Evolutionary conservation across 2,888 invertebrate species (phyloP).

Genomic region (Apamea monoglypha): DNA sequence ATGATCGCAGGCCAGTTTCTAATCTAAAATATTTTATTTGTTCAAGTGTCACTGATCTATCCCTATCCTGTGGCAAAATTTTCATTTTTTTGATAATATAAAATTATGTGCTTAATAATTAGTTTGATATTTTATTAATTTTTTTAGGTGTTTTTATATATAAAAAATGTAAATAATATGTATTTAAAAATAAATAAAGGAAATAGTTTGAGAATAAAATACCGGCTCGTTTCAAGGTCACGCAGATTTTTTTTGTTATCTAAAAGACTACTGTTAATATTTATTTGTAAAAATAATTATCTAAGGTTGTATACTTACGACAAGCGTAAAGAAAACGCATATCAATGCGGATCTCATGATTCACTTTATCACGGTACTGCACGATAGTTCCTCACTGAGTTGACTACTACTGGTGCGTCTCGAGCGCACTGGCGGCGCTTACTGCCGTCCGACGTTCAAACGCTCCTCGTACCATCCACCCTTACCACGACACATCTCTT

Average conservation of each 20-base stretch:
- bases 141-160: neutral
- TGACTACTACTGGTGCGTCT: conserved; percentile 76
- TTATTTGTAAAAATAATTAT: conserved; percentile 9
- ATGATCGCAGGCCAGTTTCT: conserved; percentile 46
- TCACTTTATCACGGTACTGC: conserved; percentile 78
- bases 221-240: conserved; percentile 2
- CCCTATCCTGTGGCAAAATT: neutral
- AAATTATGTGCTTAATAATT: neutral
- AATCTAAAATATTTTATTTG: conserved; percentile 39
- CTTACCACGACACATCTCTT: conserved; percentile 41
- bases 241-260: neutral
- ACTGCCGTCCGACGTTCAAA: conserved; percentile 69
- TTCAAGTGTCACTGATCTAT: neutral
- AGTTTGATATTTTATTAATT: neutral
- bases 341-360: conserved; percentile 84
- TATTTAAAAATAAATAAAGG: neutral
- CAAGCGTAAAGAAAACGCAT: conserved; percentile 82
- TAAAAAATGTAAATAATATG: neutral
- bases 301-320: conserved; percentile 78
- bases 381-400: conserved; percentile 65
- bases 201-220: neutral
- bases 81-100: conserved; percentile 5
- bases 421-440: conserved; percentile 75
- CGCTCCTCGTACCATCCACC: conserved; percentile 54
- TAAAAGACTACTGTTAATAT: neutral